A percentile compares a stretch with the other conserved stretches of the same genome.
phyloP scores from a whole-genome alignment of 2,113 vertebrate species.

The Lepisosteus oculatus region DNA sequence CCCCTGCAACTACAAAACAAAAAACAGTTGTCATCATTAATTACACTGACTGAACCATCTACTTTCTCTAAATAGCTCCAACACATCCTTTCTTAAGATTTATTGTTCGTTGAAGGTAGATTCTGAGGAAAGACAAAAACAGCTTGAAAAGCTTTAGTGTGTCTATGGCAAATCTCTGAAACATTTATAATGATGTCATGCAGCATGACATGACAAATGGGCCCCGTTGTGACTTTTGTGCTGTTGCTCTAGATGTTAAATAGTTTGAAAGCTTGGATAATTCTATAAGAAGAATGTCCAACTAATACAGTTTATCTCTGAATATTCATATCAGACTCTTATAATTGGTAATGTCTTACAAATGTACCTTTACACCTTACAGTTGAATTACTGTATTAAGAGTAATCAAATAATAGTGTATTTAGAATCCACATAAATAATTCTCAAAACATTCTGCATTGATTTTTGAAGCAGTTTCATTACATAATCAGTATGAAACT shows the following conservation, averaged over 20 bases:
- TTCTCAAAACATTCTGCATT: too few relatives aligned
- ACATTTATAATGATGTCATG: conserved; percentile 64
- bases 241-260: conserved; percentile 44
- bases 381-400: too few relatives aligned
- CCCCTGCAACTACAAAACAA: too few relatives aligned
- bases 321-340: too few relatives aligned
- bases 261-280: conserved; percentile 45
- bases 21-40: conserved; percentile 9
- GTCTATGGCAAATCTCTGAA: conserved; percentile 55
- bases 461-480: too few relatives aligned
- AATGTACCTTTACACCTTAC: too few relatives aligned
- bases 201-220: conserved; percentile 53
- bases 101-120: conserved; percentile 58
- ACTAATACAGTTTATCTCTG: too few relatives aligned
- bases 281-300: conserved; percentile 21
- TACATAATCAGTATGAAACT: too few relatives aligned
- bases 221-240: conserved; percentile 51
- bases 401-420: too few relatives aligned
- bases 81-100: conserved; percentile 45
- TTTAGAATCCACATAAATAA: too few relatives aligned
- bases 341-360: too few relatives aligned
- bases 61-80: conserved; percentile 38
- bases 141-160: conserved; percentile 60
- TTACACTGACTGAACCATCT: conserved; percentile 31
- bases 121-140: conserved; percentile 47